phyloP scores from a whole-genome alignment of 2,888 invertebrate species.

The Dicyrtoma fusca region DNA sequence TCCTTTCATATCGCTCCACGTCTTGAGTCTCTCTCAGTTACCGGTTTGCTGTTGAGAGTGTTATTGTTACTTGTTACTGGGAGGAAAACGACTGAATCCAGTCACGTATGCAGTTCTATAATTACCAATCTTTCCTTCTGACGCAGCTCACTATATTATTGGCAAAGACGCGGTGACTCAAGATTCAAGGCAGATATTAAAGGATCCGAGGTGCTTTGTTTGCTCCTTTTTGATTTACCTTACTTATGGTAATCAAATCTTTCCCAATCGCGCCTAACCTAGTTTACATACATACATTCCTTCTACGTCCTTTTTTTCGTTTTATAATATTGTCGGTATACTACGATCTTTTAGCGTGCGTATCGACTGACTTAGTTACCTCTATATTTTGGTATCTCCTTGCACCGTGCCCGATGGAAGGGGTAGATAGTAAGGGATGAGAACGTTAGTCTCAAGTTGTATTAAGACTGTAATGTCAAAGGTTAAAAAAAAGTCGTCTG shows the following conservation, averaged over 20 bases:
- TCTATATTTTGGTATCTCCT: neutral
- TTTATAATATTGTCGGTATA: neutral
- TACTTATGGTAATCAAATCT: too few relatives aligned
- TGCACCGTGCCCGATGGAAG: neutral
- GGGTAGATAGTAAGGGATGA: neutral
- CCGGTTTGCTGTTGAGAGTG: neutral
- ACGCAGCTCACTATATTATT: neutral
- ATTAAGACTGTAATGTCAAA: constrained; percentile 8
- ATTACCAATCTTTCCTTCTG: neutral
- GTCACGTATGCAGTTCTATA: too few relatives aligned
- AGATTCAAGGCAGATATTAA: too few relatives aligned
- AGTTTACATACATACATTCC: too few relatives aligned
- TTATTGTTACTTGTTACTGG: neutral
- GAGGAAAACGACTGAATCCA: too few relatives aligned
- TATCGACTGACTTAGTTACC: neutral
- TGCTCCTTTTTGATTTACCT: too few relatives aligned
- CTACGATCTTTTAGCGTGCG: neutral
- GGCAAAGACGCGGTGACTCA: too few relatives aligned
- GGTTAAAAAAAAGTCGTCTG: neutral
- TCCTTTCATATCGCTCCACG: neutral
- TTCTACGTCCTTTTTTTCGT: constrained; percentile 35
- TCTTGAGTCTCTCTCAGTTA: neutral
- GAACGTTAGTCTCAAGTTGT: neutral
- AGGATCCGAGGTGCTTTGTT: too few relatives aligned
- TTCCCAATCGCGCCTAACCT: too few relatives aligned